These are phyloP conservation scores for Tipula lateralis DNA, from an alignment of 2,888 invertebrate genomes.

Conservation along the genomic window DNA sequence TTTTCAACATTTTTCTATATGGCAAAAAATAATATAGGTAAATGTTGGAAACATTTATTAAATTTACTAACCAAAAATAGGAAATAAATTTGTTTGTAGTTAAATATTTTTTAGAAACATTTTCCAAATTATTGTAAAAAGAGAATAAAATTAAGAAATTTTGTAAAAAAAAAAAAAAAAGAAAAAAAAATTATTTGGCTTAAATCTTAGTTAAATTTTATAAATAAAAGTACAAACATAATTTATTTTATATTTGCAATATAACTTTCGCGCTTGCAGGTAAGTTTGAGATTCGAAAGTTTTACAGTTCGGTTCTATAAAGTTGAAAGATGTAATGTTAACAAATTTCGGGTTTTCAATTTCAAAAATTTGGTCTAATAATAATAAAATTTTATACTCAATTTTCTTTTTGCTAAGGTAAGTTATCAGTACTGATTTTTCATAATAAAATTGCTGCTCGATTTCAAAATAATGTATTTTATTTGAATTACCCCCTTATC, in stretches of 20 bases:
- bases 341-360: not conserved
- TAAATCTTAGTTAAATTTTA: not conserved
- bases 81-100: conserved; percentile 11
- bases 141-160: not conserved
- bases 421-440: not conserved
- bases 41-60: not conserved
- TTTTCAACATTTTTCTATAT: not conserved
- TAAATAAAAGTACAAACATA: conserved; percentile 4
- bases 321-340: no score
- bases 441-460: not conserved
- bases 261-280: not conserved
- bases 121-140: not conserved
- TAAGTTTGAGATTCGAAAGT: not conserved
- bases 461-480: not conserved
- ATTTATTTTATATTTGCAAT: conserved; percentile 9
- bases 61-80: conserved; percentile 19
- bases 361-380: no score
- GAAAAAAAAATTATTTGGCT: not conserved
- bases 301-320: not conserved
- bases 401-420: not conserved
- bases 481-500: not conserved
- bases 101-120: not conserved
- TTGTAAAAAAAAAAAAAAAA: not conserved
- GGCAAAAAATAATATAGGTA: not conserved
- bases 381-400: no score